Conservation (phyloP, 2,113 vertebrate species). For the Antigone vipio region DNA sequence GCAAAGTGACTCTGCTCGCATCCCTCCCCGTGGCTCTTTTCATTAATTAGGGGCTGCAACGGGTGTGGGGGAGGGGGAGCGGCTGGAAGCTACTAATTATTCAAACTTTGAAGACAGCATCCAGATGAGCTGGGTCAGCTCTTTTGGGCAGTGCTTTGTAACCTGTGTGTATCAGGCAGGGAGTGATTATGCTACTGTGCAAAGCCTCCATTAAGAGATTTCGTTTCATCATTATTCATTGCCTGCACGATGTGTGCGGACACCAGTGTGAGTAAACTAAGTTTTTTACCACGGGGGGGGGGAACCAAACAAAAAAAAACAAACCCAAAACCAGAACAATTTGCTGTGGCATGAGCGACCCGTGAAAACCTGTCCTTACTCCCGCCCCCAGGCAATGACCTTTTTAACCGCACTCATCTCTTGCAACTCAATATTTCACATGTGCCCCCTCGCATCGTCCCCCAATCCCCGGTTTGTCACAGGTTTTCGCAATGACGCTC, state of each 20-base stretch:
- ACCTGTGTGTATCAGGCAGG: background rate
- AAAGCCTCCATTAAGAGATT: background rate
- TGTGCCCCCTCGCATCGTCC: background rate
- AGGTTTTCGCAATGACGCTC: background rate
- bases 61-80: background rate
- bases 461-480: background rate
- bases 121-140: background rate
- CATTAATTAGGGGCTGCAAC: slow-evolving; percentile 24
- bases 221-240: background rate
- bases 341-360: background rate
- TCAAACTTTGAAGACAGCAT: slow-evolving; percentile 17
- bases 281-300: background rate
- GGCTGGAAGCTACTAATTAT: slow-evolving; percentile 34
- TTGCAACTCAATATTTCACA: background rate
- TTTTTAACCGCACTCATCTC: background rate
- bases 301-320: too few relatives aligned
- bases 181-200: background rate
- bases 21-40: slow-evolving; percentile 11
- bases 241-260: background rate
- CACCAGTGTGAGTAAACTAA: background rate
- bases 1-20: background rate
- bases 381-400: background rate
- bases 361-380: background rate
- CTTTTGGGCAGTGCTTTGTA: background rate
- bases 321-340: background rate